These are phyloP conservation scores for Carapus acus DNA, from an alignment of 2,797 vertebrate species.

Conservation along the genomic window DNA sequence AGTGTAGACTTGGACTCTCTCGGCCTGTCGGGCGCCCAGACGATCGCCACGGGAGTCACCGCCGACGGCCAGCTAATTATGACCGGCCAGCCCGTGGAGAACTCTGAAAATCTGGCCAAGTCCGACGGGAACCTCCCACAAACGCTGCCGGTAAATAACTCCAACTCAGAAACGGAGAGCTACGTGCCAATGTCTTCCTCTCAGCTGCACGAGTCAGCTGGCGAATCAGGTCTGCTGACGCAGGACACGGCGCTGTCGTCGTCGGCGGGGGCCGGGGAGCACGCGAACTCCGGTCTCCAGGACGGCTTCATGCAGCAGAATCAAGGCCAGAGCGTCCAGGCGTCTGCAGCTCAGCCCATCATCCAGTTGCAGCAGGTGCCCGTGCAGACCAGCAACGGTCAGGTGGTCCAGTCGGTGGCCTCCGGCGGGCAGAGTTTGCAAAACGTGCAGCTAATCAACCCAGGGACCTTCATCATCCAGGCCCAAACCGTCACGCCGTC, in stretches of 20 bases:
- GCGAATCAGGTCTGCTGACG: slow-evolving; percentile 84
- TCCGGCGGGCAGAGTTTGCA: slow-evolving; percentile 83
- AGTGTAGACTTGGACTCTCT: slow-evolving; percentile 98
- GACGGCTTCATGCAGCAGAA: slow-evolving; percentile 88
- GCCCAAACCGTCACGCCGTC: slow-evolving; percentile 97
- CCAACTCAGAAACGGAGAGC: slow-evolving; percentile 85
- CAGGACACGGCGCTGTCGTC: slow-evolving; percentile 75
- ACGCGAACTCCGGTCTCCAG: slow-evolving; percentile 79
- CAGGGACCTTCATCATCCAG: slow-evolving; percentile 98
- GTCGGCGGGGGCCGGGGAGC: slow-evolving; percentile 77
- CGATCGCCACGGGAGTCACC: slow-evolving; percentile 95
- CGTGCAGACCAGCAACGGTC: slow-evolving; percentile 83
- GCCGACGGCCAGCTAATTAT: slow-evolving; percentile 96
- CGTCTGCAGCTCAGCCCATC: slow-evolving; percentile 85
- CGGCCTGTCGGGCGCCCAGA: slow-evolving; percentile 92
- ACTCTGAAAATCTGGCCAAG: slow-evolving; percentile 85
- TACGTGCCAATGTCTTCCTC: slow-evolving; percentile 95
- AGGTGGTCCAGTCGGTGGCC: slow-evolving; percentile 85
- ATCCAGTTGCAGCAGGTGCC: slow-evolving; percentile 93
- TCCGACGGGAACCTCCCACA: slow-evolving; percentile 84
- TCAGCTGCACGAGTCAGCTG: slow-evolving; percentile 84
- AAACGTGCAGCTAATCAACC: slow-evolving; percentile 96
- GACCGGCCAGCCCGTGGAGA: slow-evolving; percentile 82
- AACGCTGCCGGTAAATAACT: slow-evolving; percentile 79
- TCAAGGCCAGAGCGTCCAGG: slow-evolving; percentile 88